Evolutionary conservation across 2,113 vertebrate genomes (phyloP).

Genomic region (Nyctereutes procyonoides): DNA sequence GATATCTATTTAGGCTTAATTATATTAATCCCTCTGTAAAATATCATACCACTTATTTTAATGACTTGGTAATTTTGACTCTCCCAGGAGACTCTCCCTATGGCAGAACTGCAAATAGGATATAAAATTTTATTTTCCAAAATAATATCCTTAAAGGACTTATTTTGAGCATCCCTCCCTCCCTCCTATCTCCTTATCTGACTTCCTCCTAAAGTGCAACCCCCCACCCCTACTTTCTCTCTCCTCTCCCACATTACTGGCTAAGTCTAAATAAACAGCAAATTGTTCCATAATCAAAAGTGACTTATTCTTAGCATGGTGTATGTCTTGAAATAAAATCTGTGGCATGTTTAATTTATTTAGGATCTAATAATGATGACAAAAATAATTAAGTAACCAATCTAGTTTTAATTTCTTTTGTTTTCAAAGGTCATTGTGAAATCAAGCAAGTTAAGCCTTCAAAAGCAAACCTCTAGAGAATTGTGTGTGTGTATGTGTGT

Average conservation of each 20-base stretch:
- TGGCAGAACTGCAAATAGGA: neutral
- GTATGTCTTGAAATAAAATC: slow-evolving; percentile 73
- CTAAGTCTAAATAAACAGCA: slow-evolving; percentile 65
- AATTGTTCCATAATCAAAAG: slow-evolving; percentile 73
- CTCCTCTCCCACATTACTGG: neutral
- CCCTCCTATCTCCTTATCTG: neutral
- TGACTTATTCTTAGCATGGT: slow-evolving; percentile 70
- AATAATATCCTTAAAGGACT: neutral
- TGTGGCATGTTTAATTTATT: slow-evolving; percentile 76
- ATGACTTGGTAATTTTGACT: slow-evolving; percentile 17
- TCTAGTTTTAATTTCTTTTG: slow-evolving; percentile 80
- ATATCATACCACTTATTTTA: slow-evolving; percentile 10
- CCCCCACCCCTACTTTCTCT: neutral
- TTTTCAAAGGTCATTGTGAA: slow-evolving; percentile 81
- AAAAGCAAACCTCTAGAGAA: slow-evolving; percentile 69
- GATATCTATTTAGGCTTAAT: neutral
- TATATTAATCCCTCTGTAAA: neutral
- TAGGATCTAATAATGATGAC: slow-evolving; percentile 74
- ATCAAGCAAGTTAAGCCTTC: slow-evolving; percentile 74
- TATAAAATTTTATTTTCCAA: neutral
- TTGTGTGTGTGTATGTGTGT: neutral
- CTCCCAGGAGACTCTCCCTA: neutral
- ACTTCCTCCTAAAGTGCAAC: neutral
- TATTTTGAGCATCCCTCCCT: neutral
- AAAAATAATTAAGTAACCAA: slow-evolving; percentile 78